A percentile compares a stretch with the other conserved stretches of the same genome.
Conservation (phyloP, 53 echinoderm and acorn worm species). For the Luidia sarsii region DNA sequence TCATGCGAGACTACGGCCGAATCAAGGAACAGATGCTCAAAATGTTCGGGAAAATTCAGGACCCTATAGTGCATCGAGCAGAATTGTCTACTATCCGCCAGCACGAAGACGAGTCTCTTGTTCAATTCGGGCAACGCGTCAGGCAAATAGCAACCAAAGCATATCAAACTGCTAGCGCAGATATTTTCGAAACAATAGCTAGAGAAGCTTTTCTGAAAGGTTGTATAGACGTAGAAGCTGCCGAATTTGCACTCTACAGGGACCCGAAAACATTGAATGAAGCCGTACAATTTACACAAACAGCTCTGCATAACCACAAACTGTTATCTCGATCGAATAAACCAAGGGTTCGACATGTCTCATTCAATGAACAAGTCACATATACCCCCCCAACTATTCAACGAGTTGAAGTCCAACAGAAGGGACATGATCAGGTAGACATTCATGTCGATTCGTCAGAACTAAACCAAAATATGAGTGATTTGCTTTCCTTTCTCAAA, state of each 20-base stretch:
- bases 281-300: neutral
- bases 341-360: neutral
- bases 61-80: neutral
- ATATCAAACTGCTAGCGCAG: neutral
- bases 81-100: neutral
- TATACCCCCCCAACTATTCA: neutral
- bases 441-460: too few relatives aligned
- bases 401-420: too few relatives aligned
- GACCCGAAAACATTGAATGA: neutral
- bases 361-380: neutral
- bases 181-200: slow-evolving; percentile 13
- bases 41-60: neutral
- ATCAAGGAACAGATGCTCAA: neutral
- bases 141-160: neutral
- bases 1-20: neutral
- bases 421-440: too few relatives aligned
- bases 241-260: neutral
- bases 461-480: too few relatives aligned
- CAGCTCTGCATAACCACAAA: neutral
- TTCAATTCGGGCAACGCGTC: neutral
- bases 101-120: neutral
- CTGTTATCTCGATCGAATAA: neutral
- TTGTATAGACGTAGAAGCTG: neutral
- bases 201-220: slow-evolving; percentile 11
- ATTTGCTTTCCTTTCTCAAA: too few relatives aligned